Evolutionary conservation across 2,888 invertebrate species (phyloP), one percentile per base, ranked within the genome.

Genomic region (Alsophila aescularia): DNA sequence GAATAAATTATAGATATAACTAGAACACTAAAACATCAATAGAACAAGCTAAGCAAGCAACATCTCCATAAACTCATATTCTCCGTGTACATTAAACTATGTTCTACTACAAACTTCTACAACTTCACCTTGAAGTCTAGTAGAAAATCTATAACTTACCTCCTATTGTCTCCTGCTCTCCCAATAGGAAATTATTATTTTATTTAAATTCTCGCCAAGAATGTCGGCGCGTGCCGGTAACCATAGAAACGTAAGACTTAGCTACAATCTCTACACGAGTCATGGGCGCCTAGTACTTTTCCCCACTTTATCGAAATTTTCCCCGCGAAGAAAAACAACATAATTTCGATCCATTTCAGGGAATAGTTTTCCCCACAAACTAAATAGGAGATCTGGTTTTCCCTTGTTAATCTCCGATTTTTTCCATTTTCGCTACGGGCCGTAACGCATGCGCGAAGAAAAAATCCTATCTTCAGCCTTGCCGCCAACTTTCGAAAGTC

Each of bases 241-340:
- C 59, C 63, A 60, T 49, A 50, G 32, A 53, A 62, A 64, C 58
- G 54, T 58, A 14, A 35, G 37, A 37, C 47, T 45, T 50, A 49
- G 42, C 47, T 44, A 40, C 31, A 21, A 70, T 27, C 60, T 72
- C 71, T 67, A 56, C 13, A 0, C 8, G 5, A 31, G 14, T 67
- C 57, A 70, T 87, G 74, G 1, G 9, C 4, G 60, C 86, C 84
- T 85, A 65, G 85, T 87, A 77, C 63, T 72, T 81, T 85, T 85
- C 82, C 84, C 84, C 83, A 86, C 81, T 83, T 80, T 83, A 84
- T 81, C 76, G 83, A 85, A 86, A 80, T 74, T 82, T 82, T 79
- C 77, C 79, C 81, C 78, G 81, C 76, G 67, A 69, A 67, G 10
- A 29, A 29, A n/a, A 29, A 14, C 0, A 29, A 29, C 14, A 9